Evolutionary conservation across 2,797 vertebrate genomes (phyloP).

Genomic region (Sebastes vulpes): DNA sequence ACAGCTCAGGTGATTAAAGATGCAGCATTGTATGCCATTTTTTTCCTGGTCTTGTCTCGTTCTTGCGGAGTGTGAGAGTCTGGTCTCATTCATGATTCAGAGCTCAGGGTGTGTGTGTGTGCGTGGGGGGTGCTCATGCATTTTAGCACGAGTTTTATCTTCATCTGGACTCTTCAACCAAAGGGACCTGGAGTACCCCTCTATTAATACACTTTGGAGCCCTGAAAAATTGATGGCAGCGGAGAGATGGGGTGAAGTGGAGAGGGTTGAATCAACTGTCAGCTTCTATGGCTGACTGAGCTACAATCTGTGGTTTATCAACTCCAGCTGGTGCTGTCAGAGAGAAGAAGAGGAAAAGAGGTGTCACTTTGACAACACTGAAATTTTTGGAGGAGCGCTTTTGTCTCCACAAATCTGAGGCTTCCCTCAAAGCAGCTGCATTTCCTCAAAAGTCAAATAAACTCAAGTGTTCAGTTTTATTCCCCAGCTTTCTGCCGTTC

Average conservation of each 20-base stretch:
- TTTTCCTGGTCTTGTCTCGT: conserved; percentile 66
- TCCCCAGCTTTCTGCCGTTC: neutral
- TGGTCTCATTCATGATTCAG: conserved; percentile 86
- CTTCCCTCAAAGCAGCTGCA: conserved; percentile 33
- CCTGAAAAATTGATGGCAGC: conserved; percentile 78
- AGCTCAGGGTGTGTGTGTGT: conserved; percentile 26
- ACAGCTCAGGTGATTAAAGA: conserved; percentile 82
- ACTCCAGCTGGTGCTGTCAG: conserved; percentile 70
- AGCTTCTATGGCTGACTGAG: conserved; percentile 60
- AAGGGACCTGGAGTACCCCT: conserved; percentile 58
- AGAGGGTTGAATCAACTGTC: conserved; percentile 75
- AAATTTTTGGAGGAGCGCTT: conserved; percentile 50
- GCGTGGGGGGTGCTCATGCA: conserved; percentile 41
- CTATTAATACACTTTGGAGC: conserved; percentile 78
- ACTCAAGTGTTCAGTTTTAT: neutral
- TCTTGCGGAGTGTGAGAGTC: conserved; percentile 71
- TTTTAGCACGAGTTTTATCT: conserved; percentile 78
- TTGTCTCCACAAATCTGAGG: conserved; percentile 47
- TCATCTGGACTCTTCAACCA: conserved; percentile 67
- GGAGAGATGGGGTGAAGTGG: conserved; percentile 60
- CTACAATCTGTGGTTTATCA: conserved; percentile 70
- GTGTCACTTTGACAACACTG: conserved; percentile 59
- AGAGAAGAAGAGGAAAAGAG: conserved; percentile 45
- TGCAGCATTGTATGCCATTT: conserved; percentile 76
- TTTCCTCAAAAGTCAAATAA: conserved; percentile 47